Evolutionary conservation across 1,140 invertebrate genomes (phyloP).

Genomic region (Sminthurides bifidus): DNA sequence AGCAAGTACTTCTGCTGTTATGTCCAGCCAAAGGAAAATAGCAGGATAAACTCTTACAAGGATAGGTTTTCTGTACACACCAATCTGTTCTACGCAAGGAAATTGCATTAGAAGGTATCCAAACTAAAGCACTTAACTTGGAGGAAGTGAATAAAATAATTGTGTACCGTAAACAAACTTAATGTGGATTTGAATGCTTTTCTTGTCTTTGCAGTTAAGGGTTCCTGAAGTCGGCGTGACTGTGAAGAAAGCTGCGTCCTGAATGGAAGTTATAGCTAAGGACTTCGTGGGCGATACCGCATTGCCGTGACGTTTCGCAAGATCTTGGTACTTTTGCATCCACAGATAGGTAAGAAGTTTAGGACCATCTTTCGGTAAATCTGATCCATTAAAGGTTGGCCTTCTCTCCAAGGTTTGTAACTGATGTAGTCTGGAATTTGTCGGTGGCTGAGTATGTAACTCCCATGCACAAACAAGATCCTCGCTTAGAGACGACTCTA

Average conservation of each 20-base stretch:
- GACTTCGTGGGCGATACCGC: not conserved
- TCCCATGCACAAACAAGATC: too few species aligned
- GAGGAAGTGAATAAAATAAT: not conserved
- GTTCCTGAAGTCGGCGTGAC: not conserved
- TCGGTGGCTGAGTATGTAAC: not conserved
- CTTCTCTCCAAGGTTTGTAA: too few species aligned
- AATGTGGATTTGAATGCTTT: slow-evolving; percentile 2
- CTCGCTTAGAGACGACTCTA: too few species aligned
- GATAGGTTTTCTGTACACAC: slow-evolving; percentile 1
- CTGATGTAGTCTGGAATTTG: slow-evolving; percentile 1
- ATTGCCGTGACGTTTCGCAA: not conserved
- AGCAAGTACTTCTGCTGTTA: slow-evolving; percentile 4
- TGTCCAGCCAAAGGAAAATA: slow-evolving; percentile 21
- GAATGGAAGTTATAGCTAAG: not conserved
- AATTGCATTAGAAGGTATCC: too few species aligned
- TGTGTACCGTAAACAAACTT: slow-evolving; percentile 4
- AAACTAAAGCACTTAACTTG: not conserved
- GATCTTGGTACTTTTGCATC: not conserved
- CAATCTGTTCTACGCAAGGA: too few species aligned
- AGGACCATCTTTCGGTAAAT: too few species aligned
- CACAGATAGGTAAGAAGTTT: slow-evolving; percentile 3
- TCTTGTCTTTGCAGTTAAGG: not conserved
- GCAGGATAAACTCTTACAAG: slow-evolving; percentile 10
- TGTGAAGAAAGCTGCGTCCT: not conserved
- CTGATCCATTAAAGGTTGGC: too few species aligned